A percentile compares a stretch with the other conserved stretches of the same genome.
These are phyloP conservation scores for Uropetala carovei DNA, from an alignment of 2,888 invertebrate genomes.

Conservation along the genomic window DNA sequence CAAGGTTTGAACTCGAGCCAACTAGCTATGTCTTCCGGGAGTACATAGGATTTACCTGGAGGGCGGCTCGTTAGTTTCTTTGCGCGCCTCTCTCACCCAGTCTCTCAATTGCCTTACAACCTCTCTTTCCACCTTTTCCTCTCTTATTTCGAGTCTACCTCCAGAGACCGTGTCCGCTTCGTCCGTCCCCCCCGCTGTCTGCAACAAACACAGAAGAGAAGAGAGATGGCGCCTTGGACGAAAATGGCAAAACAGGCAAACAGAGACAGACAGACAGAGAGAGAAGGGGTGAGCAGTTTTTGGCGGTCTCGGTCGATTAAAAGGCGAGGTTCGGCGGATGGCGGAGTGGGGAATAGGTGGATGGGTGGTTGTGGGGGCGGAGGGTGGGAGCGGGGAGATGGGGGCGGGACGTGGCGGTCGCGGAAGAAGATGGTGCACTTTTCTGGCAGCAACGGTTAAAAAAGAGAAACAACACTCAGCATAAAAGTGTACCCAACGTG, in stretches of 20 bases:
- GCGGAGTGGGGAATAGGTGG: not conserved
- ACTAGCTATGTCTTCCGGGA: slow-evolving; percentile 60
- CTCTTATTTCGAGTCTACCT: slow-evolving; percentile 56
- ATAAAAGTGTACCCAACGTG: too few relatives aligned
- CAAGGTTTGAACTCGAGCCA: slow-evolving; percentile 61
- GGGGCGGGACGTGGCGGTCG: too few relatives aligned
- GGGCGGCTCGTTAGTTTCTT: slow-evolving; percentile 59
- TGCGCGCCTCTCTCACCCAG: slow-evolving; percentile 55
- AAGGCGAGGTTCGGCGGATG: not conserved
- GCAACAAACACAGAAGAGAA: slow-evolving; percentile 61
- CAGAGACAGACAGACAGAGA: not conserved
- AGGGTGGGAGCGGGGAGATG: not conserved
- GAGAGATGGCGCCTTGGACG: slow-evolving; percentile 50
- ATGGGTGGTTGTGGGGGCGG: not conserved
- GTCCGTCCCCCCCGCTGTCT: slow-evolving; percentile 62
- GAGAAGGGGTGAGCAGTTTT: not conserved
- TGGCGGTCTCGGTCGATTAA: not conserved
- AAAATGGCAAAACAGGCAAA: slow-evolving; percentile 25
- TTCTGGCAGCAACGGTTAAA: too few relatives aligned
- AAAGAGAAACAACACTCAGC: too few relatives aligned
- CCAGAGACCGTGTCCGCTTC: slow-evolving; percentile 57
- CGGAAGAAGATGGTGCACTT: too few relatives aligned
- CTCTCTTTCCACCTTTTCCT: slow-evolving; percentile 45
- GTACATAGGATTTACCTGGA: slow-evolving; percentile 58
- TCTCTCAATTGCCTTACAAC: slow-evolving; percentile 60